Evolutionary conservation across 2,113 vertebrate species (phyloP), one percentile per base, ranked within the genome.

Genomic region (Ageneiosus marmoratus): DNA sequence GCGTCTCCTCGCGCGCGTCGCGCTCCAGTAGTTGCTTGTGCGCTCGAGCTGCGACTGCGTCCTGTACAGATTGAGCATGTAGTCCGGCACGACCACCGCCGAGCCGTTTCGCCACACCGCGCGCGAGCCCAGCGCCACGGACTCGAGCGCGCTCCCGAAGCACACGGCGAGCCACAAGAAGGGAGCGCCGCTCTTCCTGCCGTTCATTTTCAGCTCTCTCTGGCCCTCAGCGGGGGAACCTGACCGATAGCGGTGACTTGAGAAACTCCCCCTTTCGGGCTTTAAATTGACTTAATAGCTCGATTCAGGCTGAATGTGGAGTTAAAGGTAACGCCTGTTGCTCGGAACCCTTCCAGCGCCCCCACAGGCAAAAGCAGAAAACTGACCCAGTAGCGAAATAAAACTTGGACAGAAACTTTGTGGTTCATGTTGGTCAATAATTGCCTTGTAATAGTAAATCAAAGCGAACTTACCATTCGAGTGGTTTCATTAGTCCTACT

Each of bases 11-110:
- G 84, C 81, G 83, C 88, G 84, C 85, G 87, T n/a, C 27, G 85
- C 67, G 78, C 85, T 82, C 84, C 79, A 74, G 83, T 89, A 85
- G 4, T 73, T 60, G 48, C 83, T 89, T 27, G 82, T 86, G 41
- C 86, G 89, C 77, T 90, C 89, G 65, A 90, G 88, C 82, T 90
- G 85, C 34, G 94, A 90, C 80, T 94, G 87, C 37, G 91, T 89
- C 87, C 91, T 92, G 92, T 96, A 96, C 4, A 96, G 92, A 78
- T 94, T 91, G 89, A 96, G 58, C 95, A 96, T 96, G 91, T 95
- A 96, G 60, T 93, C 90, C 87, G 95, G 96, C 53, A 88, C 81
- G 29, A 93, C 94, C 83, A 95, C 93, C 87, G 95, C 90, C 13
- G 94, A 93, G 70, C 89, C 89, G 87, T 93, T 94, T 62, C 91